These are phyloP conservation scores for Sanderia malayensis DNA, from an alignment of 30 jellyfish, hydroid and myxozoan species.

Conservation along the genomic window DNA sequence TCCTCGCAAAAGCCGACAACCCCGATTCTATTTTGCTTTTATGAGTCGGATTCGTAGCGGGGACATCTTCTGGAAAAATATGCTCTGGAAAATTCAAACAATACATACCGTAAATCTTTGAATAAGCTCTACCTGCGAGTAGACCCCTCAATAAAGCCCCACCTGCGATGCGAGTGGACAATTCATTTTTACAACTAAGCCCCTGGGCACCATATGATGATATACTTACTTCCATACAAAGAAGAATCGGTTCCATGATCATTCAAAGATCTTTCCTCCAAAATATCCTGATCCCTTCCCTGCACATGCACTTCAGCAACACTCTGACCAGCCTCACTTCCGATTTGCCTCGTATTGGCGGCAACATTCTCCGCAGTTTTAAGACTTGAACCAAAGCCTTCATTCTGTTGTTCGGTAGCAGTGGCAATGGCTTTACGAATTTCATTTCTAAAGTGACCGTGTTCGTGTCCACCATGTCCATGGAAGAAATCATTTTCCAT, in stretches of 20 bases:
- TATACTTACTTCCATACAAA: constrained; percentile 1
- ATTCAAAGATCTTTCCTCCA: not conserved
- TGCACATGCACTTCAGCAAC: not conserved
- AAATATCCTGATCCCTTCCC: constrained; percentile 5
- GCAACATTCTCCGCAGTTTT: constrained; percentile 10
- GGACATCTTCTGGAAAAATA: constrained; percentile 47
- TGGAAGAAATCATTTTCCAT: no score
- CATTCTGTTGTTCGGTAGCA: not conserved
- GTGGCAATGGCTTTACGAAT: constrained; percentile 25
- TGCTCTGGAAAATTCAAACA: no score
- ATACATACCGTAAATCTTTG: no score
- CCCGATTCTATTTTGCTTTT: constrained; percentile 36
- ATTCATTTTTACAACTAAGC: not conserved
- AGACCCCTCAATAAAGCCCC: no score
- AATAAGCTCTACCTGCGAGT: no score
- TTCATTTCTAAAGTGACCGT: constrained; percentile 65
- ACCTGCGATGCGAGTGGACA: no score
- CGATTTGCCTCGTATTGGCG: constrained; percentile 5
- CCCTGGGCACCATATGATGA: no score
- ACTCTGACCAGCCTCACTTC: not conserved
- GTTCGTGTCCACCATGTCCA: constrained; percentile 57
- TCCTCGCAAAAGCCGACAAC: constrained; percentile 19
- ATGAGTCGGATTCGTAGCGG: constrained; percentile 42
- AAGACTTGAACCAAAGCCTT: no score
- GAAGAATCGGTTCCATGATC: not conserved